A percentile compares a stretch with the other conserved stretches of the same genome.
phyloP scores from a whole-genome alignment of 2,888 invertebrate species.

The Dendrolimus pini region DNA sequence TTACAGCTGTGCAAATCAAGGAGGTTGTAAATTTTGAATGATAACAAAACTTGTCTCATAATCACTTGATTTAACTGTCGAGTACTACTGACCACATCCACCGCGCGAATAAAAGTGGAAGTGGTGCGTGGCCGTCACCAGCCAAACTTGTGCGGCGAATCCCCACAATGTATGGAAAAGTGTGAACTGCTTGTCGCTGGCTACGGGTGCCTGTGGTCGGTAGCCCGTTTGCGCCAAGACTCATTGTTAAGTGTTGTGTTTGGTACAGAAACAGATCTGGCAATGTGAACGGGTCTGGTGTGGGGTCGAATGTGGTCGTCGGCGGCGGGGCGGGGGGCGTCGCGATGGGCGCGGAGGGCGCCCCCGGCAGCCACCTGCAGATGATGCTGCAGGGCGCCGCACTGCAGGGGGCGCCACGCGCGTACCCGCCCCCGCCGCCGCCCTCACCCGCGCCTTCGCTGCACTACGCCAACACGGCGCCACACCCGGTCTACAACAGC shows the following conservation, averaged over 20 bases:
- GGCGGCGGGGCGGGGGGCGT: conserved; percentile 18
- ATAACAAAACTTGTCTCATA: too few species aligned
- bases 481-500: conserved; percentile 36
- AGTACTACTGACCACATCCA: too few species aligned
- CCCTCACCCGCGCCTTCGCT: conserved; percentile 44
- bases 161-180: too few species aligned
- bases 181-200: too few species aligned
- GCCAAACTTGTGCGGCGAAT: too few species aligned
- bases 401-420: conserved; percentile 32
- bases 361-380: conserved; percentile 57
- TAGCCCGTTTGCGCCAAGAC: too few species aligned
- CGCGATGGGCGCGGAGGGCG: conserved; percentile 19
- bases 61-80: too few species aligned
- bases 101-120: too few species aligned
- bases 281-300: conserved; percentile 42
- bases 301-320: conserved; percentile 11
- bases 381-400: conserved; percentile 64
- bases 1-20: too few species aligned
- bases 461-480: conserved; percentile 41
- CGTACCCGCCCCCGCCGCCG: conserved; percentile 33
- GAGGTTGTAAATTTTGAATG: too few species aligned
- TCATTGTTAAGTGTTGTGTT: not conserved
- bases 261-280: conserved; percentile 30
- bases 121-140: too few species aligned
- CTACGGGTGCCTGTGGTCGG: too few species aligned